phyloP scores from a whole-genome alignment of 2,113 vertebrate species.

The Echinops telfairi region DNA sequence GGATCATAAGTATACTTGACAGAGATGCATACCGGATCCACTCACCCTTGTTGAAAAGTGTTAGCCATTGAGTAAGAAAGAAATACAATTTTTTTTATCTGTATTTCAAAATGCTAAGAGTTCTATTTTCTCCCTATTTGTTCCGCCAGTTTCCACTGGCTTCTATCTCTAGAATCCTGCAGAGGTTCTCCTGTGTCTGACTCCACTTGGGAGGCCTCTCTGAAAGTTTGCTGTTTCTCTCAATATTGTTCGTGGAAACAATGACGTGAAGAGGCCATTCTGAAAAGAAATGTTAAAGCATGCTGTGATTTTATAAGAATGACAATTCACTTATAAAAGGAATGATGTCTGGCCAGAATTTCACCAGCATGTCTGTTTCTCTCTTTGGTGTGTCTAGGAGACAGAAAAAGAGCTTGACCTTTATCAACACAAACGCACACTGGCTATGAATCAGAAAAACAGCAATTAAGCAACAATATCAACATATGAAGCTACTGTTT shows the following conservation, averaged over 20 bases:
- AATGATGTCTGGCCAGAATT: neutral
- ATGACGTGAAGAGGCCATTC: neutral
- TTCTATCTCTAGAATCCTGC: neutral
- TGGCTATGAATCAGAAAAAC: neutral
- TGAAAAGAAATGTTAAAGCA: neutral
- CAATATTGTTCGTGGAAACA: neutral
- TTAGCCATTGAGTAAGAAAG: neutral
- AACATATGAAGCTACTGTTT: too few species aligned
- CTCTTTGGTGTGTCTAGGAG: slow-evolving; percentile 27
- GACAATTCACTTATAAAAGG: neutral
- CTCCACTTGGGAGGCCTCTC: neutral
- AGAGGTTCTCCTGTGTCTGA: neutral
- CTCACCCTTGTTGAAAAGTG: neutral
- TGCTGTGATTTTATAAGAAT: neutral
- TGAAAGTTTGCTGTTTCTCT: neutral
- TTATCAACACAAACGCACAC: slow-evolving; percentile 39
- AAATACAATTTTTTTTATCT: neutral
- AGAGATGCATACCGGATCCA: neutral
- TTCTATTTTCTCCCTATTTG: neutral
- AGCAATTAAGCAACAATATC: too few species aligned
- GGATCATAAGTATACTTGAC: neutral
- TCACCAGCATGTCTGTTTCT: neutral
- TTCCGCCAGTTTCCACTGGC: neutral
- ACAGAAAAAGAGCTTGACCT: slow-evolving; percentile 15
- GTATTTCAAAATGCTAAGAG: neutral